These are phyloP conservation scores for Pherbina coryleti DNA, from an alignment of 2,888 invertebrate genomes.

Conservation along the genomic window DNA sequence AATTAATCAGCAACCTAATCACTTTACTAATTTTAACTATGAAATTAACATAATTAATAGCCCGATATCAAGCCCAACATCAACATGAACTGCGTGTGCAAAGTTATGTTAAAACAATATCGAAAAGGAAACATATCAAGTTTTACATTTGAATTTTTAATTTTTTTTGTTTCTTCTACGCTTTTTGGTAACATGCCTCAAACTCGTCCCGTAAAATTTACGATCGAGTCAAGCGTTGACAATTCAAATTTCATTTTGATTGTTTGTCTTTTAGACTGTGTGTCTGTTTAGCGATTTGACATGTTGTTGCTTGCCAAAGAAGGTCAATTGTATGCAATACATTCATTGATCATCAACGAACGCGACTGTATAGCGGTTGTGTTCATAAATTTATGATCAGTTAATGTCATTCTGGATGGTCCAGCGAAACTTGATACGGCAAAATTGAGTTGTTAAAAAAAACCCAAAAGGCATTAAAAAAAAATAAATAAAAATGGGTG, in stretches of 20 bases:
- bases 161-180: neutral
- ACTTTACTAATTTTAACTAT: conserved; percentile 22
- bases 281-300: too few species aligned
- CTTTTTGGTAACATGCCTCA: neutral
- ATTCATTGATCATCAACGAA: neutral
- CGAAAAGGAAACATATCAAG: neutral
- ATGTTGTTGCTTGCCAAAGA: neutral
- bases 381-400: neutral
- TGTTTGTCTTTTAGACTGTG: neutral
- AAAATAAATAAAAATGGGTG: too few species aligned
- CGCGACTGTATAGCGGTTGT: neutral
- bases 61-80: neutral
- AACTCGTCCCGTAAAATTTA: neutral
- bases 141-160: conserved; percentile 1
- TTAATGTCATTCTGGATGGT: neutral
- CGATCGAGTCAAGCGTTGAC: conserved; percentile 2
- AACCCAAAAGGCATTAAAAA: too few species aligned
- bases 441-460: too few species aligned
- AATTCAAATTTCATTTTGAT: neutral
- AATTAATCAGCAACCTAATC: conserved; percentile 38
- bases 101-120: conserved; percentile 3
- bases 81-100: neutral
- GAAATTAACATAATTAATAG: conserved; percentile 33
- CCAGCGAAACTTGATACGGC: neutral
- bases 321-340: conserved; percentile 12